These are phyloP conservation scores for Glaucopsyche alexis DNA, from an alignment of 2,888 invertebrate species.

Conservation along the genomic window DNA sequence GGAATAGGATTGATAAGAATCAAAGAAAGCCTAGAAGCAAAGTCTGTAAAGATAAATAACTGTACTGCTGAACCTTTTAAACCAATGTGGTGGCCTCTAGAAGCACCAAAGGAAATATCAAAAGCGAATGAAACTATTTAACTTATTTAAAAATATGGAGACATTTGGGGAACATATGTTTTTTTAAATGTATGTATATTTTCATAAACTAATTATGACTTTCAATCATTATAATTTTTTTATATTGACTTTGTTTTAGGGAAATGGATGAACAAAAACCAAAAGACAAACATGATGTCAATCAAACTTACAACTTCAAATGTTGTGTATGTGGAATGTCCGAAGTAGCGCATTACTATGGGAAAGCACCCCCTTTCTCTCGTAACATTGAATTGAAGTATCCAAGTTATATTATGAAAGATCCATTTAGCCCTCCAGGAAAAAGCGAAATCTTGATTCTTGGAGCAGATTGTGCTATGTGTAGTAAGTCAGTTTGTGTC, in stretches of 20 bases:
- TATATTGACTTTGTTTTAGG: constrained; percentile 49
- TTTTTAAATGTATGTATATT: constrained; percentile 33
- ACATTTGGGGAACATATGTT: neutral
- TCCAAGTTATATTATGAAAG: constrained; percentile 89
- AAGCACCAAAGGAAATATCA: constrained; percentile 80
- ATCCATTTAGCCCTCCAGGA: constrained; percentile 89
- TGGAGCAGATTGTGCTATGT: constrained; percentile 87
- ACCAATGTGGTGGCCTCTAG: constrained; percentile 92
- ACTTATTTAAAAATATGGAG: constrained; percentile 10
- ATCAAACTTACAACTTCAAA: constrained; percentile 68
- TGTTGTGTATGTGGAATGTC: constrained; percentile 83
- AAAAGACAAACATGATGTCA: constrained; percentile 38
- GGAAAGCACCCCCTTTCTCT: constrained; percentile 86
- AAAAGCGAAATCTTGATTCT: constrained; percentile 88
- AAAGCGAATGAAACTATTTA: constrained; percentile 32
- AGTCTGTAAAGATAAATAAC: constrained; percentile 79
- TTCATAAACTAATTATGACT: neutral
- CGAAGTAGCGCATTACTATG: constrained; percentile 88
- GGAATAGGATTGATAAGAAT: constrained; percentile 88
- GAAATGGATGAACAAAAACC: constrained; percentile 53
- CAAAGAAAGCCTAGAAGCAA: constrained; percentile 82
- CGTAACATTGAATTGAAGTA: constrained; percentile 84
- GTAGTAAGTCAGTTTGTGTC: constrained; percentile 85
- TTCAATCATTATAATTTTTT: neutral
- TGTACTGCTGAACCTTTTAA: constrained; percentile 77